Evolutionary conservation across 2,797 vertebrate genomes (phyloP).

Genomic region (Craterocephalus amniculus): DNA sequence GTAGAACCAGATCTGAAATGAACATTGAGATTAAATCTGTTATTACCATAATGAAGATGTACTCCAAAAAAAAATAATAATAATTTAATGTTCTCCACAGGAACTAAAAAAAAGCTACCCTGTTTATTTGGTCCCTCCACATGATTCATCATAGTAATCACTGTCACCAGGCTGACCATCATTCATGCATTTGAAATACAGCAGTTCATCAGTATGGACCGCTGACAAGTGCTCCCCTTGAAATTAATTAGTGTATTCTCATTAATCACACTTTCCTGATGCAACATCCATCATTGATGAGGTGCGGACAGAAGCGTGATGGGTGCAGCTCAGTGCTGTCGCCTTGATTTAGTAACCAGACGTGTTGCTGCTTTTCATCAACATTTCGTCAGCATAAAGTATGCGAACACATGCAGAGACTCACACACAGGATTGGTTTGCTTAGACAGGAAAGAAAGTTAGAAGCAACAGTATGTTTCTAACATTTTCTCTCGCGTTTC

Average conservation of each 20-base stretch:
- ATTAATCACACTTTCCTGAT: slow-evolving; percentile 80
- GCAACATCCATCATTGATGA: slow-evolving; percentile 77
- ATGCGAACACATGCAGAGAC: not conserved
- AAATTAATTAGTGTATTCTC: slow-evolving; percentile 78
- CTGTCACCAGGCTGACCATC: slow-evolving; percentile 62
- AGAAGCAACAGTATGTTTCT: no score
- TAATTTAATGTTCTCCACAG: slow-evolving; percentile 12
- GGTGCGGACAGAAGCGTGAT: slow-evolving; percentile 64
- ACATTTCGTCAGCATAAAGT: slow-evolving; percentile 32
- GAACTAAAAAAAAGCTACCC: slow-evolving; percentile 36
- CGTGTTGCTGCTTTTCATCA: slow-evolving; percentile 47
- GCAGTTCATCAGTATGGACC: slow-evolving; percentile 65
- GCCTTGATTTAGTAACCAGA: slow-evolving; percentile 76
- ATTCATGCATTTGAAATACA: slow-evolving; percentile 68
- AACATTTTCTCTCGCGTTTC: no score
- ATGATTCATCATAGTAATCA: slow-evolving; percentile 69
- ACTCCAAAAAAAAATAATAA: slow-evolving; percentile 24
- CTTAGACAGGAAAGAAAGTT: no score
- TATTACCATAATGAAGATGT: slow-evolving; percentile 10
- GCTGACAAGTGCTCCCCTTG: slow-evolving; percentile 74
- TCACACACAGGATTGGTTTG: no score
- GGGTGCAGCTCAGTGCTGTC: slow-evolving; percentile 66
- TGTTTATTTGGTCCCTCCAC: slow-evolving; percentile 50
- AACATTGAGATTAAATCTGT: slow-evolving; percentile 26
- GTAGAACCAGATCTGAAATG: slow-evolving; percentile 93